A percentile compares a stretch with the other conserved stretches of the same genome.
Conservation (phyloP, 2,888 invertebrate genomes). For the Lithophane leautieri region DNA sequence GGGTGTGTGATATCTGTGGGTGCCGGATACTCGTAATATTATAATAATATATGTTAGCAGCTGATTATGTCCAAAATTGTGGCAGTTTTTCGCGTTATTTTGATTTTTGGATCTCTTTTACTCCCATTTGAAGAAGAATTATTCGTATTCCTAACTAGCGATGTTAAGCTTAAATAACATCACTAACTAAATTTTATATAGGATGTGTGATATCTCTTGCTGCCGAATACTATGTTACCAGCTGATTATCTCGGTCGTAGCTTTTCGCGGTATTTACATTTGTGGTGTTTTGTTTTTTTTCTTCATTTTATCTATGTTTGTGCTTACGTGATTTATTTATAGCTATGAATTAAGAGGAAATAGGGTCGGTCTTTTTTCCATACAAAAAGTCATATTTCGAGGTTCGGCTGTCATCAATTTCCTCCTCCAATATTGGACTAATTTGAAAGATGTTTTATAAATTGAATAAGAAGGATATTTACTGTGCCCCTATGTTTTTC, state of each 20-base stretch:
- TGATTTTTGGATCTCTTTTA: not conserved
- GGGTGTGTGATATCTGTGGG: slow-evolving; percentile 23
- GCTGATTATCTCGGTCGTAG: not conserved
- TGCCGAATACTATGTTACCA: not conserved
- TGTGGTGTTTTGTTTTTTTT: not conserved
- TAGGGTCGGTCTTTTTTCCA: too few species aligned
- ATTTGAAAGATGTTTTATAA: too few species aligned
- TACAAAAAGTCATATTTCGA: too few species aligned
- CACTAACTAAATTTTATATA: not conserved
- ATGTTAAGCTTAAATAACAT: not conserved
- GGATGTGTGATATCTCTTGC: not conserved
- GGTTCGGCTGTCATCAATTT: too few species aligned
- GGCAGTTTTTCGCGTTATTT: not conserved
- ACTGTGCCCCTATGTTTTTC: too few species aligned
- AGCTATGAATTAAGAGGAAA: too few species aligned
- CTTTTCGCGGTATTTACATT: not conserved
- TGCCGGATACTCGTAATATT: not conserved
- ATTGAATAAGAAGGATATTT: too few species aligned
- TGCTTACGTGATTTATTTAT: not conserved
- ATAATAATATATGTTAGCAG: not conserved
- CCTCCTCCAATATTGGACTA: too few species aligned
- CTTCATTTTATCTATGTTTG: not conserved
- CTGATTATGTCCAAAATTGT: not conserved
- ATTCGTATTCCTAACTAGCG: not conserved
- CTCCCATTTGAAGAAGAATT: not conserved